These are phyloP conservation scores for Mirounga angustirostris DNA, from an alignment of 2,113 vertebrate genomes.

Conservation along the genomic window DNA sequence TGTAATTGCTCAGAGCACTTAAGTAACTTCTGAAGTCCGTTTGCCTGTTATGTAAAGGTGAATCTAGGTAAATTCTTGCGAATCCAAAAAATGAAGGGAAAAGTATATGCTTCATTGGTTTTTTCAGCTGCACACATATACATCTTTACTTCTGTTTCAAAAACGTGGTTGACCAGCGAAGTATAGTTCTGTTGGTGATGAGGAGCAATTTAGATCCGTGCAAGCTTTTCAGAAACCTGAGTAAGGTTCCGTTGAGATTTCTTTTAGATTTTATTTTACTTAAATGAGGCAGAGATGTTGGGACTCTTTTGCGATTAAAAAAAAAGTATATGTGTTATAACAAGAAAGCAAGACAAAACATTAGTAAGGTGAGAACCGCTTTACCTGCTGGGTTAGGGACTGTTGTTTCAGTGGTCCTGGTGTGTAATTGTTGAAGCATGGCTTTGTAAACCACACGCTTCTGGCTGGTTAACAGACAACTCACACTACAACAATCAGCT, in stretches of 20 bases:
- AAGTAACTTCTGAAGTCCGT: background rate
- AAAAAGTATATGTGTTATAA: background rate
- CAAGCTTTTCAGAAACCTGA: background rate
- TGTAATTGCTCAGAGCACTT: background rate
- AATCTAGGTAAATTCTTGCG: slow-evolving; percentile 9
- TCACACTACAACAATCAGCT: too few species aligned
- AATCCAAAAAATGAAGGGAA: background rate
- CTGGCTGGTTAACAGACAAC: background rate
- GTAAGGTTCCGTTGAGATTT: background rate
- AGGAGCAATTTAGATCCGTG: accelerated
- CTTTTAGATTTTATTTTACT: background rate
- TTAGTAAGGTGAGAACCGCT: background rate
- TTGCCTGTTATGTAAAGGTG: background rate
- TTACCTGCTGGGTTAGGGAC: background rate
- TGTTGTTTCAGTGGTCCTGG: accelerated
- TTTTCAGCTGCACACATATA: background rate
- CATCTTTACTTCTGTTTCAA: background rate
- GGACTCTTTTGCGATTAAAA: background rate
- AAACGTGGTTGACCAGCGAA: background rate
- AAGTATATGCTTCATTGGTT: background rate
- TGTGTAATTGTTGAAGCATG: background rate
- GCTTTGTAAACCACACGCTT: background rate
- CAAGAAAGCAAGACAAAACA: background rate
- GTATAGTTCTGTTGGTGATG: background rate
- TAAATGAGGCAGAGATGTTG: background rate